Evolutionary conservation across 2,797 vertebrate genomes (phyloP), one percentile per base, ranked within the genome.

Genomic region (Craterocephalus amniculus): DNA sequence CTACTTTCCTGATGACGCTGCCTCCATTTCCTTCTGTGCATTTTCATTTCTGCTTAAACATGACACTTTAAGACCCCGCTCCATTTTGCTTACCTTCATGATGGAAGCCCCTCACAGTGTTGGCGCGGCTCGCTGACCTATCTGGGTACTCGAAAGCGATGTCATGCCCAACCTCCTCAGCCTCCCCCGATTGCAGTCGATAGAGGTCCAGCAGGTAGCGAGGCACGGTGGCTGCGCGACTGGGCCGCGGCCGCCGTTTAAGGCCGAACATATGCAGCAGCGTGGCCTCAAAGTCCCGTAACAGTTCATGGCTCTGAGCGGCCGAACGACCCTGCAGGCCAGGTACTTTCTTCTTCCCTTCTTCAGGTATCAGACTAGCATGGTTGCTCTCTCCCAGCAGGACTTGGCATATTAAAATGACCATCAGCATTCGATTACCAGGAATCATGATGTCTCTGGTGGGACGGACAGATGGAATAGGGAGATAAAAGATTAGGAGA

Each of bases 371-470:
- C 94, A 98, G 94, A 96, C 96, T 98, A 95, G 97, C 97, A 96
- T 97, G 96, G 95, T 94, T 96, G 87, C 95, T 95, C 93, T 97
- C 97, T 96, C 97, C 97, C 93, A 99, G 96, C 95, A 99, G 96
- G 95, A 97, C 96, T 97, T 97, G 97, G 97, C 97, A 98, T 96
- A 99, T 95, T 96, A 99, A 96, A 95, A 99, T 95, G 95, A 99
- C 97, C 97, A 99, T 99, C 97, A 99, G 98, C 97, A 98, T 97
- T 97, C 96, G 97, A 96, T 96, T 99, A 99, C 97, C 97, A 97
- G 96, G 96, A 97, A 97, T 98, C 97, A 99, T 99, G 97, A 96
- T 99, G 97, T 98, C 96, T 99, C 98, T 99, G 94, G 84, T 83
- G 71, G 83, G 68, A 72, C 59, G 38, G 79, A 75, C 55, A 80